A percentile compares a stretch with the other conserved stretches of the same genome.
Conservation (phyloP, 2,888 invertebrate genomes). For the Leucophora obtusa region DNA sequence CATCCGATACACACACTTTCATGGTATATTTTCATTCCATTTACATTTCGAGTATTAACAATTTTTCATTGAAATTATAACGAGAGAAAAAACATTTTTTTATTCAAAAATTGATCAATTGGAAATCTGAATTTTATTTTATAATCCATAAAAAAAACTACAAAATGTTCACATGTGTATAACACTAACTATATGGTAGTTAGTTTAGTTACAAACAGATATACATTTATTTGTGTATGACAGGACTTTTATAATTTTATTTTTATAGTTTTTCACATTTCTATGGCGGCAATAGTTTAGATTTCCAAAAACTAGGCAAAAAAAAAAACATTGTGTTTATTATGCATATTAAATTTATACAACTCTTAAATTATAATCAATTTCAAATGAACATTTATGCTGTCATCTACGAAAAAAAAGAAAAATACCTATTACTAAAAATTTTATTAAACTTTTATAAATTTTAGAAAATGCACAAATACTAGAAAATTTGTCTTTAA, state of each 20-base stretch:
- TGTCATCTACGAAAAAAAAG: background rate
- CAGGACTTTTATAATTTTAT: background rate
- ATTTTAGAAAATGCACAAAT: too few relatives aligned
- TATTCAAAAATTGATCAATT: constrained; percentile 44
- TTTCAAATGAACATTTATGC: constrained; percentile 27
- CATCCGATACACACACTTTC: background rate
- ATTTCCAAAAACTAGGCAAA: constrained; percentile 4
- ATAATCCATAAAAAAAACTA: background rate
- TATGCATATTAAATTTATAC: constrained; percentile 38
- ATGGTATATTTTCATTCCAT: constrained; percentile 19
- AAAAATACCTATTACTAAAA: too few relatives aligned
- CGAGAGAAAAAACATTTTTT: background rate
- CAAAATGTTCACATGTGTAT: background rate
- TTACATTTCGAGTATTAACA: constrained; percentile 13
- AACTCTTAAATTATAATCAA: constrained; percentile 41
- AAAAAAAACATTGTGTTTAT: constrained; percentile 20
- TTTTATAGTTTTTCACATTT: constrained; percentile 18
- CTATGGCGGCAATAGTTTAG: constrained; percentile 22
- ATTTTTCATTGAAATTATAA: constrained; percentile 18
- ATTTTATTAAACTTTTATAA: too few relatives aligned
- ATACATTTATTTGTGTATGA: background rate
- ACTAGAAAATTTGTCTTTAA: too few relatives aligned
- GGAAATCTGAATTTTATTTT: constrained; percentile 43
- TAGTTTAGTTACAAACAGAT: background rate
- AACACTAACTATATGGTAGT: background rate